These are phyloP conservation scores for Drosophila arizonae DNA, from an alignment of 1,140 invertebrate species.

Conservation along the genomic window DNA sequence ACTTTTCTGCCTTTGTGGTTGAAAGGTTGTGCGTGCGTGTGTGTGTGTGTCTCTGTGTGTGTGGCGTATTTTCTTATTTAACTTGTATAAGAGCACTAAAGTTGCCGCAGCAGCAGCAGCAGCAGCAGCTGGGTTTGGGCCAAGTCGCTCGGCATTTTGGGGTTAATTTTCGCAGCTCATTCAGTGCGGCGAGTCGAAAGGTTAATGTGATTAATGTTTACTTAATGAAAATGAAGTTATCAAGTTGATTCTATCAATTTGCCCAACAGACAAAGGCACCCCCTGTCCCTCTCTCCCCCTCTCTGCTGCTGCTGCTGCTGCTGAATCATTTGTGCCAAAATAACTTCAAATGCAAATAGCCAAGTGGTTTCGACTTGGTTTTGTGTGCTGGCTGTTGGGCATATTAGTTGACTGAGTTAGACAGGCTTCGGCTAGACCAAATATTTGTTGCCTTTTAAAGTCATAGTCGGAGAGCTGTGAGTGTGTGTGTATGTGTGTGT, in stretches of 20 bases:
- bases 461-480: not conserved
- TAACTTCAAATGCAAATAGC: conserved; percentile 38
- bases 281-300: conserved; percentile 9
- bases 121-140: not conserved
- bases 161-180: conserved; percentile 70
- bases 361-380: conserved; percentile 26
- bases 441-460: conserved; percentile 55
- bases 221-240: conserved; percentile 82
- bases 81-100: conserved; percentile 52
- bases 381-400: conserved; percentile 31
- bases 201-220: conserved; percentile 82
- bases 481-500: not conserved
- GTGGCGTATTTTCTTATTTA: conserved; percentile 72
- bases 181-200: conserved; percentile 50
- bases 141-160: conserved; percentile 39
- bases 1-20: conserved; percentile 70
- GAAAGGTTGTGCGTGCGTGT: conserved; percentile 49
- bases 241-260: conserved; percentile 82
- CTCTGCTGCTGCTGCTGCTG: conserved; percentile 17
- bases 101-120: not conserved
- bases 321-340: conserved; percentile 1
- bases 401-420: conserved; percentile 69
- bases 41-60: conserved; percentile 49
- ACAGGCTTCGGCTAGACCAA: conserved; percentile 48
- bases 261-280: conserved; percentile 58